phyloP scores from a whole-genome alignment of 2,888 invertebrate genomes.

The Litoditis marina region DNA sequence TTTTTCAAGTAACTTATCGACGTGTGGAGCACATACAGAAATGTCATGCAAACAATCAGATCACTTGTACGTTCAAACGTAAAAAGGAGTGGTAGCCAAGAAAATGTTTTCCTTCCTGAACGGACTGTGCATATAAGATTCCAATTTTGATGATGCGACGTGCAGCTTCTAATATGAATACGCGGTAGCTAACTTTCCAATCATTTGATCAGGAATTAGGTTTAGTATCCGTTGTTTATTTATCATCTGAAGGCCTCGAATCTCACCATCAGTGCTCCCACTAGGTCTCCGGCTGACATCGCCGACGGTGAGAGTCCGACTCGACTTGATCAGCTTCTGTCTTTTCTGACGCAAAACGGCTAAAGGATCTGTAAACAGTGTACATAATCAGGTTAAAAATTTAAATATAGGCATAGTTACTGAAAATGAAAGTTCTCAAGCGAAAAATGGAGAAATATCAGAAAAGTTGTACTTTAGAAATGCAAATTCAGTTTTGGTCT shows the following conservation, averaged over 20 bases:
- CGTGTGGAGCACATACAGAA: conserved; percentile 3
- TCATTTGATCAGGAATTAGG: too few species aligned
- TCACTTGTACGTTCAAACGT: conserved; percentile 3
- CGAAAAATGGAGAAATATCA: not conserved
- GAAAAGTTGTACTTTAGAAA: not conserved
- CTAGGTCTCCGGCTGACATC: conserved; percentile 53
- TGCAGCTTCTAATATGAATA: too few species aligned
- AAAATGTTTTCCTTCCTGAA: conserved; percentile 19
- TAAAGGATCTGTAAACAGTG: conserved; percentile 20
- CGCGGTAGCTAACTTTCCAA: too few species aligned
- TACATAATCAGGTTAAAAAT: not conserved
- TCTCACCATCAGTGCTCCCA: conserved; percentile 15
- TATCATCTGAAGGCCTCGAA: too few species aligned
- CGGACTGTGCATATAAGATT: too few species aligned
- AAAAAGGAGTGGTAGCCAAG: too few species aligned
- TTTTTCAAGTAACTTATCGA: too few species aligned
- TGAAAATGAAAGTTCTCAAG: conserved; percentile 21
- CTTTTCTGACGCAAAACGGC: conserved; percentile 48
- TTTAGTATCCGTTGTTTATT: too few species aligned
- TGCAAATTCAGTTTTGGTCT: too few species aligned
- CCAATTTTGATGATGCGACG: too few species aligned
- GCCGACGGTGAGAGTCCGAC: conserved; percentile 72
- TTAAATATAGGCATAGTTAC: conserved; percentile 12
- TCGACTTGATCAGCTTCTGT: conserved; percentile 71
- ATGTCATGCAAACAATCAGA: not conserved